A percentile compares a stretch with the other conserved stretches of the same genome.
phyloP scores from a whole-genome alignment of 2,113 vertebrate species.

The Rhineura floridana region DNA sequence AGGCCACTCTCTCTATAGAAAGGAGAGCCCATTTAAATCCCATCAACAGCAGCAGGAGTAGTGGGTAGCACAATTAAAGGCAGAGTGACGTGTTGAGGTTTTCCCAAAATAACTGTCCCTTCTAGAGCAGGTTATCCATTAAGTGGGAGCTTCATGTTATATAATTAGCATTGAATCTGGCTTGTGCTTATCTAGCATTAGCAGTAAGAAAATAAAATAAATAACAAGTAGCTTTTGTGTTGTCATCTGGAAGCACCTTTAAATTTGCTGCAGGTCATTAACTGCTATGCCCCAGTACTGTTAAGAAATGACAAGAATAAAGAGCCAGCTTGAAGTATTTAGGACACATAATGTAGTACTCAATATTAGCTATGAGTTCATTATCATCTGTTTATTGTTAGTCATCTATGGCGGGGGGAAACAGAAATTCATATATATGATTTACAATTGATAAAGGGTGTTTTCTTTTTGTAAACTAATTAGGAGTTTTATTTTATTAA shows the following conservation, averaged over 20 bases:
- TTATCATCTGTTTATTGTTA: constrained; percentile 37
- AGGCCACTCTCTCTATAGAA: neutral
- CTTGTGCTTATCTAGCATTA: neutral
- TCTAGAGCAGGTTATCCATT: neutral
- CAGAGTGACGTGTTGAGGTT: too few relatives aligned
- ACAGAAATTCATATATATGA: neutral
- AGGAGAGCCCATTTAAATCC: neutral
- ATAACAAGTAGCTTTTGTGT: neutral
- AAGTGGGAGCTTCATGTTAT: neutral
- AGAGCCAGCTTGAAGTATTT: constrained; percentile 5
- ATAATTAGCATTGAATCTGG: neutral
- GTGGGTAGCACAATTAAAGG: too few relatives aligned
- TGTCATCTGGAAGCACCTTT: neutral
- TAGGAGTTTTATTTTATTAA: too few relatives aligned
- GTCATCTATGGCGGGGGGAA: too few relatives aligned
- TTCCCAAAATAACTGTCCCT: neutral
- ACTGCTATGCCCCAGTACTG: neutral
- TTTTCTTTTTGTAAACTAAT: too few relatives aligned
- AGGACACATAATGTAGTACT: constrained; percentile 27
- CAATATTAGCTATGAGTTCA: constrained; percentile 21
- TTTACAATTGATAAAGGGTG: too few relatives aligned
- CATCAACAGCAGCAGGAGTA: neutral
- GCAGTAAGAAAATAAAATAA: neutral
- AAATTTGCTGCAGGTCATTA: constrained; percentile 43
- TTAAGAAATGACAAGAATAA: constrained; percentile 35